These are phyloP conservation scores for Diadumene lineata DNA, from an alignment of 92 coral and sea anemone genomes.

Conservation along the genomic window DNA sequence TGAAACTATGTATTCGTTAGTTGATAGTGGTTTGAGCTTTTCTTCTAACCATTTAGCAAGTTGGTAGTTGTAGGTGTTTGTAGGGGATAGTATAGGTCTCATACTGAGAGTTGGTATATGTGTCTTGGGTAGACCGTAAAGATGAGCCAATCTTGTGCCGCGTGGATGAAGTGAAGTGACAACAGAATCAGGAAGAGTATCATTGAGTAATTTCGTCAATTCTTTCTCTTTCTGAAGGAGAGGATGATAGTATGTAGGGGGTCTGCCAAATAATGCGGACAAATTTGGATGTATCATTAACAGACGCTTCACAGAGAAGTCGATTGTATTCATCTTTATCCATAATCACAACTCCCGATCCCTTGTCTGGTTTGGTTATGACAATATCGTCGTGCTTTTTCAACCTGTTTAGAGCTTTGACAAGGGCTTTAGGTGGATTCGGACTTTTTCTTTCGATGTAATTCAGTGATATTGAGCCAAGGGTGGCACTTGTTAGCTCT, in stretches of 20 bases:
- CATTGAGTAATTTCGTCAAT: conserved; percentile 12
- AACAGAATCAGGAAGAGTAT: conserved; percentile 33
- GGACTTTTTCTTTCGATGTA: conserved; percentile 33
- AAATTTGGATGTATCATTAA: conserved; percentile 44
- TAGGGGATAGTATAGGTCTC: conserved; percentile 29
- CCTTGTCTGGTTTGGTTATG: conserved; percentile 56
- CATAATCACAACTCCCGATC: conserved; percentile 59
- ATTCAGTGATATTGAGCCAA: conserved; percentile 36
- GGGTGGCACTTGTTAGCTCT: conserved; percentile 31
- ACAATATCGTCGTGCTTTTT: conserved; percentile 45
- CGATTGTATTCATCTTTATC: conserved; percentile 39
- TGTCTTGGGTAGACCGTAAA: conserved; percentile 33
- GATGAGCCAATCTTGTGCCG: conserved; percentile 28
- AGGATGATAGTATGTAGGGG: conserved; percentile 50
- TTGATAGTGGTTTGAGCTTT: conserved; percentile 38
- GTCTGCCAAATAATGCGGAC: conserved; percentile 24
- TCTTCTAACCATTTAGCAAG: conserved; percentile 18
- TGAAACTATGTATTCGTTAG: not conserved
- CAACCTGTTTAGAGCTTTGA: conserved; percentile 11
- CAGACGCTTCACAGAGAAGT: conserved; percentile 50
- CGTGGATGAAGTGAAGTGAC: conserved; percentile 21
- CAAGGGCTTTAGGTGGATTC: conserved; percentile 22
- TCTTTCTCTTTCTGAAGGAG: conserved; percentile 39
- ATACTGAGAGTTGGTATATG: conserved; percentile 16
- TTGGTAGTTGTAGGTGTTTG: conserved; percentile 18